Percentiles rank a stretch among this genome's conserved stretches.
These are phyloP conservation scores for Fragum sueziense DNA, from an alignment of 2,888 invertebrate genomes.

Conservation along the genomic window DNA sequence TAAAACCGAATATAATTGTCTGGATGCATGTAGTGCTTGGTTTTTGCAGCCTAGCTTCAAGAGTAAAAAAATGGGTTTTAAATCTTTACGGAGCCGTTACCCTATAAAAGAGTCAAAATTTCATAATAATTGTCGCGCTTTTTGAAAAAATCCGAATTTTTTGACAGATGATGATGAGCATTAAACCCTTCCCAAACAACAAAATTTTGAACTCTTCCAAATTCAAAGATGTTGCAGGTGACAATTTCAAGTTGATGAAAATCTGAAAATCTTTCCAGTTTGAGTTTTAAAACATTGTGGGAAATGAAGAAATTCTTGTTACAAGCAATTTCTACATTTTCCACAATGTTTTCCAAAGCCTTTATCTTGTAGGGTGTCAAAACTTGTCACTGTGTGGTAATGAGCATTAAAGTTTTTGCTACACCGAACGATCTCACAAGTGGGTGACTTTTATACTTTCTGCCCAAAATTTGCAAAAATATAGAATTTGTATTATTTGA, in stretches of 20 bases:
- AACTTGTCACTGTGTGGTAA: too few species aligned
- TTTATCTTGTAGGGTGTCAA: too few species aligned
- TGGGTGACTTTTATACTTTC: neutral
- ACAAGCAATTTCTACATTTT: too few species aligned
- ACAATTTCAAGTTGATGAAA: too few species aligned
- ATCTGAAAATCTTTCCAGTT: too few species aligned
- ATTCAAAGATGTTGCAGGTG: too few species aligned
- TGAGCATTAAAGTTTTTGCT: neutral
- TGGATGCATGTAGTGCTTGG: neutral
- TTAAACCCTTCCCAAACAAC: too few species aligned
- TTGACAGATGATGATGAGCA: conserved; percentile 18
- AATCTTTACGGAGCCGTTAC: conserved; percentile 17
- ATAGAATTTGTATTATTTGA: neutral
- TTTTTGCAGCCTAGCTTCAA: neutral
- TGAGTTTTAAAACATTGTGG: too few species aligned
- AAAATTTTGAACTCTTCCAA: too few species aligned
- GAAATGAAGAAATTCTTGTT: too few species aligned
- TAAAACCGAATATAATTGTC: conserved; percentile 16
- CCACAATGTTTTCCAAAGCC: too few species aligned
- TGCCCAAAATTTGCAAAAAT: neutral
- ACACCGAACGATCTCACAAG: conserved; percentile 7
- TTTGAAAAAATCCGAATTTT: neutral
- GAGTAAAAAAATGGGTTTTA: conserved; percentile 8
- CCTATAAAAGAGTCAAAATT: conserved; percentile 29
- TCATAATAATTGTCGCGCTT: conserved; percentile 22